phyloP scores from a whole-genome alignment of 2,797 vertebrate genomes.

The Neostethus bicornis region DNA sequence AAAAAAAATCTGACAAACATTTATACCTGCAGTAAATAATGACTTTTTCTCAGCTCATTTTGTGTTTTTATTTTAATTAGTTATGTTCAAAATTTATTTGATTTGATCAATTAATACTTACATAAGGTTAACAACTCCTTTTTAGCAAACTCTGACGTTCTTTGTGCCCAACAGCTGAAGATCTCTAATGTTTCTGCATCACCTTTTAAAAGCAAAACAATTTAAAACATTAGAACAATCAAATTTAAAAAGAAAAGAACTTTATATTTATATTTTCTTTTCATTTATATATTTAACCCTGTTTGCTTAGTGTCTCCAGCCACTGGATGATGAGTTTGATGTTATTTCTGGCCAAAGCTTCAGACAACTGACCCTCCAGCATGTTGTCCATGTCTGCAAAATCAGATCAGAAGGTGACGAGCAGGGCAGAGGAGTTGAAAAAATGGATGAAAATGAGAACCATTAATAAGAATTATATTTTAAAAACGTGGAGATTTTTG shows the following conservation, averaged over 20 bases:
- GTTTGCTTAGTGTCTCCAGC: slow-evolving; percentile 33
- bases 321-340: slow-evolving; percentile 55
- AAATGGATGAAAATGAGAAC: background rate
- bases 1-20: background rate
- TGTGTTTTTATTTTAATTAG: background rate
- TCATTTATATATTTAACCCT: slow-evolving; percentile 53
- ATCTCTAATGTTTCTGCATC: slow-evolving; percentile 25
- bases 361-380: slow-evolving; percentile 60
- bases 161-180: slow-evolving; percentile 67
- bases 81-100: background rate
- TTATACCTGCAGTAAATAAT: background rate
- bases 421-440: background rate
- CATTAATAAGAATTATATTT: background rate
- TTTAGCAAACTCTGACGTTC: slow-evolving; percentile 58
- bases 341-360: slow-evolving; percentile 63
- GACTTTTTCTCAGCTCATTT: background rate
- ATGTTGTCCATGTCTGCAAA: slow-evolving; percentile 16
- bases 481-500: no score
- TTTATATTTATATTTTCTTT: background rate
- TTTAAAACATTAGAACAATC: no score
- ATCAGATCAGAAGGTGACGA: background rate
- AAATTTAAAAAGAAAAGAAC: no score
- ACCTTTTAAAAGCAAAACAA: slow-evolving; percentile 26
- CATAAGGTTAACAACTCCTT: slow-evolving; percentile 67
- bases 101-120: slow-evolving; percentile 50